A percentile compares a stretch with the other conserved stretches of the same genome.
phyloP scores from a whole-genome alignment of 2,888 invertebrate species.

The Sarcophaga caerulescens region DNA sequence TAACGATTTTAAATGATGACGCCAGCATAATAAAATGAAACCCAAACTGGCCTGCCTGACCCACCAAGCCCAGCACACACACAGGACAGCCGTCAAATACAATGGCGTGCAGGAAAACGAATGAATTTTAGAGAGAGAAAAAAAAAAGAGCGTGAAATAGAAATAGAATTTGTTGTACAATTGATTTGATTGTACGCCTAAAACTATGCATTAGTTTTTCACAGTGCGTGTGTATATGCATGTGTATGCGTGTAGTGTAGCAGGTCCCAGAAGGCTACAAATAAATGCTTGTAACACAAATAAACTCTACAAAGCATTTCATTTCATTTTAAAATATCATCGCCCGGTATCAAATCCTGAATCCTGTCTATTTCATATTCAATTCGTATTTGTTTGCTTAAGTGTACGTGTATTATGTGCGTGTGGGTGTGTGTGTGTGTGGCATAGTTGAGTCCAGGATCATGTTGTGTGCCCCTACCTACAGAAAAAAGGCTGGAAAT shows the following conservation, averaged over 20 bases:
- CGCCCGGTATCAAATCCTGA: conserved; percentile 22
- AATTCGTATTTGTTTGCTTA: conserved; percentile 24
- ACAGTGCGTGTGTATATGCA: neutral
- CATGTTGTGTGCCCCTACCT: neutral
- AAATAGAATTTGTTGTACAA: conserved; percentile 44
- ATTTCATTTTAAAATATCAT: conserved; percentile 38
- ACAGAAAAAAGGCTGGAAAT: neutral
- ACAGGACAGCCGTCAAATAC: neutral
- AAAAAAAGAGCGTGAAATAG: neutral
- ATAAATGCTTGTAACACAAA: conserved; percentile 67
- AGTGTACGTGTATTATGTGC: neutral
- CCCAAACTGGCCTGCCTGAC: neutral
- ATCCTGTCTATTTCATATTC: neutral
- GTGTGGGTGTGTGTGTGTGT: neutral
- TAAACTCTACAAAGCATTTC: conserved; percentile 66
- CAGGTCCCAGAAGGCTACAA: conserved; percentile 60
- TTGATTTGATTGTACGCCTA: conserved; percentile 61
- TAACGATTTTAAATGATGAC: conserved; percentile 18
- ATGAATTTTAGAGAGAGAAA: neutral
- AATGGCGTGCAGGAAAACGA: neutral
- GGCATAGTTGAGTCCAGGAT: neutral
- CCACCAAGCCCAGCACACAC: neutral
- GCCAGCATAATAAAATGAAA: conserved; percentile 12
- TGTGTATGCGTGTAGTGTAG: neutral
- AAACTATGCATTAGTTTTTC: conserved; percentile 51